Evolutionary conservation across 1,140 invertebrate genomes (phyloP).

Genomic region (Diachasma alloeum): DNA sequence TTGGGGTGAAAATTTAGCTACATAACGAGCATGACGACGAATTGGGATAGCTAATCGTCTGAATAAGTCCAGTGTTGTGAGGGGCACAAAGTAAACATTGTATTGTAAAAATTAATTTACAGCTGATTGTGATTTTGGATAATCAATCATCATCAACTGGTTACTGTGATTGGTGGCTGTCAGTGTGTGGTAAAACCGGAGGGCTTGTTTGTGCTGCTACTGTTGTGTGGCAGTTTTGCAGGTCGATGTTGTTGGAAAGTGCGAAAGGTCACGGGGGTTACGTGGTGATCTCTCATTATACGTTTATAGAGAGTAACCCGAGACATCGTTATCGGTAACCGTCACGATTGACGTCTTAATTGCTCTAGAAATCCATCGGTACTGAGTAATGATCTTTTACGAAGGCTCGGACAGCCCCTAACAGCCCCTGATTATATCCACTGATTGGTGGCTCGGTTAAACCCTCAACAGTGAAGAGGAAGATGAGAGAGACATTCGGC

Average conservation of each 20-base stretch:
- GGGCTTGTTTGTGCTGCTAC: not conserved
- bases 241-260: constrained; percentile 14
- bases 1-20: not conserved
- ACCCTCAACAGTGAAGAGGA: not conserved
- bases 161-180: not conserved
- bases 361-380: not conserved
- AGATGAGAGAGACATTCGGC: not conserved
- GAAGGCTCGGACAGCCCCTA: not conserved
- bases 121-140: not conserved
- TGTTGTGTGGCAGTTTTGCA: not conserved
- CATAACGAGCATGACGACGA: not conserved
- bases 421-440: not conserved
- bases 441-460: not conserved
- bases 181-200: not conserved
- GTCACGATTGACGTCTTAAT: not conserved
- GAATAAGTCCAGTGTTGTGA: too few species aligned
- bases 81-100: not conserved
- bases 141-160: not conserved
- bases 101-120: not conserved
- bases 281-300: not conserved
- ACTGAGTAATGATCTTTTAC: not conserved
- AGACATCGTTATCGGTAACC: not conserved
- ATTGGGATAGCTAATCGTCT: not conserved
- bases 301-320: not conserved
- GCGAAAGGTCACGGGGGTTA: constrained; percentile 13